Evolutionary conservation across 2,888 invertebrate genomes (phyloP).

Genomic region (Drosophila colorata): DNA sequence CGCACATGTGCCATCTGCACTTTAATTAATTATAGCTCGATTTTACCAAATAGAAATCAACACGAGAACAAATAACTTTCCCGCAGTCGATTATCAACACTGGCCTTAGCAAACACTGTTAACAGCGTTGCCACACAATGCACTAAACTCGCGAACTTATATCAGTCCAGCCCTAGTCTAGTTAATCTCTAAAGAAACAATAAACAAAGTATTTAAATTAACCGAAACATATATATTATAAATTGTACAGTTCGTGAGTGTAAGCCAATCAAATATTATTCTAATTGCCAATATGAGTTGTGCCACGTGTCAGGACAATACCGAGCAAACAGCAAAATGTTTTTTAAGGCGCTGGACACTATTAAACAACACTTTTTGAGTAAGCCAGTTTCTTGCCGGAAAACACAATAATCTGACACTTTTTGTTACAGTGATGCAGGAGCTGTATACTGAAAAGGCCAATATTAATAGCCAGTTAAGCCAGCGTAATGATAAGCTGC

Average conservation of each 20-base stretch:
- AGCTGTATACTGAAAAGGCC: slow-evolving; percentile 34
- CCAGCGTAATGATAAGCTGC: slow-evolving; percentile 63
- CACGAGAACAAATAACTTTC: slow-evolving; percentile 43
- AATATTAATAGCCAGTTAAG: slow-evolving; percentile 49
- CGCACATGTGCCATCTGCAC: slow-evolving; percentile 78
- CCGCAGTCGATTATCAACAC: slow-evolving; percentile 43
- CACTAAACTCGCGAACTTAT: neutral
- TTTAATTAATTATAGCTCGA: slow-evolving; percentile 32
- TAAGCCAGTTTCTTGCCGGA: slow-evolving; percentile 46
- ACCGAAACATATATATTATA: no score
- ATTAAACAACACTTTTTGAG: slow-evolving; percentile 78
- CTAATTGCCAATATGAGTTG: slow-evolving; percentile 55
- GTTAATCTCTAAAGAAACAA: neutral
- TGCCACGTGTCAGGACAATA: slow-evolving; percentile 42
- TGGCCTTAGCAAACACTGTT: slow-evolving; percentile 14
- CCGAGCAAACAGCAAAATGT: slow-evolving; percentile 42
- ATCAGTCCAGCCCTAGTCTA: slow-evolving; percentile 2
- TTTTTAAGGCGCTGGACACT: slow-evolving; percentile 61
- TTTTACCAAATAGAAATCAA: slow-evolving; percentile 27
- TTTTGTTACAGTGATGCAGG: slow-evolving; percentile 53
- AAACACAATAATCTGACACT: slow-evolving; percentile 7
- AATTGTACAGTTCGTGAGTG: no score
- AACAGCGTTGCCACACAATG: slow-evolving; percentile 21
- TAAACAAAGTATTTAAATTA: neutral
- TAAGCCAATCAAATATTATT: neutral